Conservation (phyloP, 2,888 invertebrate genomes). For the Rotaria sp. region DNA sequence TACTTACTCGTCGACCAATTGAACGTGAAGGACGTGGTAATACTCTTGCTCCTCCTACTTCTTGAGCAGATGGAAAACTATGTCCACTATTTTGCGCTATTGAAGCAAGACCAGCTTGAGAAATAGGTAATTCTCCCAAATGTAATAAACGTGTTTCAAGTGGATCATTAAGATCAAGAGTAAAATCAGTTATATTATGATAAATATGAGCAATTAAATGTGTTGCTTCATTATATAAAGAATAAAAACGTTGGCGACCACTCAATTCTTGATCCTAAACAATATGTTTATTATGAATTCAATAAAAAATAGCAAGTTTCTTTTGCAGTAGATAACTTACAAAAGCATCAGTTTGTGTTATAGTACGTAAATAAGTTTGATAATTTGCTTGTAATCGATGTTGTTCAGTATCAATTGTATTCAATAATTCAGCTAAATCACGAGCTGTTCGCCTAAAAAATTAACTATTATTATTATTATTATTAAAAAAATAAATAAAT, state of each 20-base stretch:
- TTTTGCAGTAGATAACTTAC: neutral
- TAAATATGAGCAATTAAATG: conserved; percentile 13
- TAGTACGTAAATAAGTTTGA: conserved; percentile 1
- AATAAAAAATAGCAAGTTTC: neutral
- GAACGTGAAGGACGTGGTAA: neutral
- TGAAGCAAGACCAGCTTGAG: neutral
- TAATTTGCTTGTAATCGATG: neutral
- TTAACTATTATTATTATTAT: neutral
- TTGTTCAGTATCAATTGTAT: neutral
- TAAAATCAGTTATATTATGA: conserved; percentile 25
- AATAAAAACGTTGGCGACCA: conserved; percentile 23
- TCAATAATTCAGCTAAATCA: conserved; percentile 9
- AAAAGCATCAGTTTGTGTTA: neutral
- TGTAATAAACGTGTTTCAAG: neutral
- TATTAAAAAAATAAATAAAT: neutral
- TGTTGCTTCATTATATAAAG: conserved; percentile 15
- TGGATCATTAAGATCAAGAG: conserved; percentile 17
- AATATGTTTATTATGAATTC: neutral
- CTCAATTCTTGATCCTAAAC: neutral
- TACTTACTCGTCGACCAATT: neutral
- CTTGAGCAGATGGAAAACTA: neutral
- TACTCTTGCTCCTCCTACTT: neutral
- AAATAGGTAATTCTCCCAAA: neutral
- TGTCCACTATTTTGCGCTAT: neutral
- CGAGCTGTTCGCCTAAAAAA: neutral